Evolutionary conservation across 2,888 invertebrate genomes (phyloP), one percentile per base, ranked within the genome.

Genomic region (Drosophila yooni): DNA sequence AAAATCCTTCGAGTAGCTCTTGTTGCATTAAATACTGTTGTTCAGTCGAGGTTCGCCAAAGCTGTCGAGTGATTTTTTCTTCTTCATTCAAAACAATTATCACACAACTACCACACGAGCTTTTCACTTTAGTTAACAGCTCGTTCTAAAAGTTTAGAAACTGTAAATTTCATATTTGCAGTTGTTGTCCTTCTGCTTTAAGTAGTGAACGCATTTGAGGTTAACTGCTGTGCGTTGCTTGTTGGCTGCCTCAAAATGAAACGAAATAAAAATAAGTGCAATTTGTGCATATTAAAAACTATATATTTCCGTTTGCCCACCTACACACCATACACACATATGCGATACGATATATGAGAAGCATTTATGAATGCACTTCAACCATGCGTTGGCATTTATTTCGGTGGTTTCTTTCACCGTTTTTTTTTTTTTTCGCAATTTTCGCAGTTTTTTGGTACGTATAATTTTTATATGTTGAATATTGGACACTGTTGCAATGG

Each of bases 261-360:
- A 70, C 66, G 58, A 67, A 63, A 78, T 76, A 74, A 80, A 75
- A 75, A 63, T 80, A 82, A 72, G 74, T 74, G 81, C 86, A 81
- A 76, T 83, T 86, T 88, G 80, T 88, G 88, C 77, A 83, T 84
- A 83, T 83, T 87, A 84, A 88, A 82, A 88, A 75, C 73, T 65
- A 76, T 73, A 70, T 76, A 71, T 79, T 66, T 69, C 69, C 53
- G 48, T 60, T 69, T 69, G 40, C 50, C 53, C 64, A 74, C 69
- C 68, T 69, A 69, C 48, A 65, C 21, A 18, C 2, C n/a, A 27
- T 13, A 48, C 15, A 61, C 25, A 60, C 11, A 27, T 21, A 31
- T 21, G 15, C n/a, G 25, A 7, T 38, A 27, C 15, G 21, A 13
- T 52, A 10, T n/a, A 29, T 50, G n/a, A n/a, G 34, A 11, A 27